Conservation (phyloP, 2,888 invertebrate species). For the Chaitophorus viminalis region DNA sequence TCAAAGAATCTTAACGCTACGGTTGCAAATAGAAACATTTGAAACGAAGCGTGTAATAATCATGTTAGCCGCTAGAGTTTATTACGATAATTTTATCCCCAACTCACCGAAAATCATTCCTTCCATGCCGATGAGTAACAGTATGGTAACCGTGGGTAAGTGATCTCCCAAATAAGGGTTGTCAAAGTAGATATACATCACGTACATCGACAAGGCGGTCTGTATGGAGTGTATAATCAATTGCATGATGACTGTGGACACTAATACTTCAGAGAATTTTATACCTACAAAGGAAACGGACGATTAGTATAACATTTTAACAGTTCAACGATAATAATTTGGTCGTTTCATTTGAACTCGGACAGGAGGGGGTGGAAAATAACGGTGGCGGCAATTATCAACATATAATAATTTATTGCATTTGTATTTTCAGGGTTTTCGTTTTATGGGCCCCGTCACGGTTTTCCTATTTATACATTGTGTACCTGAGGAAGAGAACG, state of each 20-base stretch:
- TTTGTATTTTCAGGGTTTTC: too few relatives aligned
- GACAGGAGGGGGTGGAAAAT: too few relatives aligned
- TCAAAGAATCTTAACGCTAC: too few relatives aligned
- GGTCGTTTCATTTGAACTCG: too few relatives aligned
- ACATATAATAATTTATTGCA: too few relatives aligned
- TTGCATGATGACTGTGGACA: conserved; percentile 65
- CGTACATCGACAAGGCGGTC: conserved; percentile 65
- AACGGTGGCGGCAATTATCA: background rate
- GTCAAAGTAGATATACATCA: conserved; percentile 66
- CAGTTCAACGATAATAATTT: too few relatives aligned
- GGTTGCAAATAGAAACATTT: background rate
- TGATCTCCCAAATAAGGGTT: conserved; percentile 65
- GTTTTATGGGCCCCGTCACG: too few relatives aligned
- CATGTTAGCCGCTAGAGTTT: too few relatives aligned
- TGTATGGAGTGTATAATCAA: conserved; percentile 65
- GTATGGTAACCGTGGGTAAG: conserved; percentile 64
- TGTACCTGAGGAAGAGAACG: too few relatives aligned
- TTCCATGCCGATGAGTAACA: conserved; percentile 65
- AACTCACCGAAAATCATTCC: conserved; percentile 66
- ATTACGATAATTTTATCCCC: background rate
- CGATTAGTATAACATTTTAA: background rate
- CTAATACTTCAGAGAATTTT: conserved; percentile 65
- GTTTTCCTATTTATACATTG: too few relatives aligned
- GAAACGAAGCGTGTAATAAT: background rate
- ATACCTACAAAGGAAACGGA: conserved; percentile 63